Evolutionary conservation across 92 coral and sea anemone species (phyloP).

Genomic region (Zoanthus gigantus): DNA sequence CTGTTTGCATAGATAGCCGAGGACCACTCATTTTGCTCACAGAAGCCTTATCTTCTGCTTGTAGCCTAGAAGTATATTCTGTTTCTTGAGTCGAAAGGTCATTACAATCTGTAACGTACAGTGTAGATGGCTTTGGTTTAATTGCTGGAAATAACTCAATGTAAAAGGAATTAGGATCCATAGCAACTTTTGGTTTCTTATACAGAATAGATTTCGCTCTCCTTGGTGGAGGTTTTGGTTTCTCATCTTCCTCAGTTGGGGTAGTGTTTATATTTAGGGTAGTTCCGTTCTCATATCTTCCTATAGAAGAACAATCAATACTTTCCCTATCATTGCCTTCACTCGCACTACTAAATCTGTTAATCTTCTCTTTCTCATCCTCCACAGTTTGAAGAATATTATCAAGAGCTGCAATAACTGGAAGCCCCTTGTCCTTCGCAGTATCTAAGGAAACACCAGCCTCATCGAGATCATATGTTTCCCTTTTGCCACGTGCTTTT

Average conservation of each 20-base stretch:
- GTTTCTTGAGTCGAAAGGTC: constrained; percentile 9
- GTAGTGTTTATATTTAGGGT: neutral
- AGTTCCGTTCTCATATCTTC: constrained; percentile 19
- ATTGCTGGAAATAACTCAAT: constrained; percentile 70
- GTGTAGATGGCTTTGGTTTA: constrained; percentile 43
- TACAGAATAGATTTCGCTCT: constrained; percentile 50
- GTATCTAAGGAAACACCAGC: constrained; percentile 59
- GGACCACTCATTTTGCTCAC: neutral
- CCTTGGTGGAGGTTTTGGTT: constrained; percentile 26
- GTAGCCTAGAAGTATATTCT: neutral
- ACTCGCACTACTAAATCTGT: neutral
- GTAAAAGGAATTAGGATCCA: constrained; percentile 69
- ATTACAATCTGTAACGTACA: constrained; percentile 48
- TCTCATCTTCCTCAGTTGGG: neutral
- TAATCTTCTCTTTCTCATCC: constrained; percentile 30
- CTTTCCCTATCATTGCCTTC: neutral
- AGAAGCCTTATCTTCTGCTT: constrained; percentile 3
- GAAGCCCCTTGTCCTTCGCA: constrained; percentile 37
- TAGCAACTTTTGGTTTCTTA: constrained; percentile 59
- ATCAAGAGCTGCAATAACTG: constrained; percentile 34
- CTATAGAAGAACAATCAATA: neutral
- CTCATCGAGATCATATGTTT: constrained; percentile 57
- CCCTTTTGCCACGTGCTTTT: constrained; percentile 2
- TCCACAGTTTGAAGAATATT: constrained; percentile 31
- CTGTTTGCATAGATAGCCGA: neutral